Evolutionary conservation across 2,888 invertebrate genomes (phyloP), one percentile per base, ranked within the genome.

Genomic region (Ptychoptera albimana): DNA sequence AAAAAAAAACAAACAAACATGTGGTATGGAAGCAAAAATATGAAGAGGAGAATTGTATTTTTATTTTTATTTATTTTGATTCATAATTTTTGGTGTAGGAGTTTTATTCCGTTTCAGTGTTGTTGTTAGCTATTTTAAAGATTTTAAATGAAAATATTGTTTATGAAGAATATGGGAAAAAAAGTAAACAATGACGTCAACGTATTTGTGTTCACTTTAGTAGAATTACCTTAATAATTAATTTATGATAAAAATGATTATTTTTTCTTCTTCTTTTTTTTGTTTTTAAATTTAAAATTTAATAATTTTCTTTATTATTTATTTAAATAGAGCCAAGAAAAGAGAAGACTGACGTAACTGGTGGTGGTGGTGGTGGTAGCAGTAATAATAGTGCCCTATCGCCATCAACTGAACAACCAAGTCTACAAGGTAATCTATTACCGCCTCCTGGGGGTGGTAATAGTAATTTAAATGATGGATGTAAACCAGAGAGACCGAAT

Each of bases 271-370:
- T 23, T 7, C 4, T 23, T 23, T 23, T 23, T 5, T 23, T 23
- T 23, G 4, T 32, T 2, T 16, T 39, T 31, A 12, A 23, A 5
- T 23, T 23, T 23, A 6, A 36, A 40, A 40, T 31, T 37, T 36
- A 38, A 29, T 29, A 4, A 13, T 38, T 30, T 32, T 23, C 29
- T 23, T 35, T 39, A 14, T 36, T 39, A 50, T 50, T 54, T 60
- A 64, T 63, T 51, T 59, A 78, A 79, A 32, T 78, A 87, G 87
- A 87, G 79, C 83, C 85, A 77, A 84, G 85, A 76, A 87, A 86
- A 78, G 86, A 87, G 73, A 87, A 86, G 77, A 80, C 81, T 78
- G 87, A 87, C 67, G 75, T 62, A 59, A 61, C 58, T 55, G 57
- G 60, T 53, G 61, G 62, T 57, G 60, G 63, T 55, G 23, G 23